Conservation (phyloP, 2,797 vertebrate species). For the Cetoscarus ocellatus region DNA sequence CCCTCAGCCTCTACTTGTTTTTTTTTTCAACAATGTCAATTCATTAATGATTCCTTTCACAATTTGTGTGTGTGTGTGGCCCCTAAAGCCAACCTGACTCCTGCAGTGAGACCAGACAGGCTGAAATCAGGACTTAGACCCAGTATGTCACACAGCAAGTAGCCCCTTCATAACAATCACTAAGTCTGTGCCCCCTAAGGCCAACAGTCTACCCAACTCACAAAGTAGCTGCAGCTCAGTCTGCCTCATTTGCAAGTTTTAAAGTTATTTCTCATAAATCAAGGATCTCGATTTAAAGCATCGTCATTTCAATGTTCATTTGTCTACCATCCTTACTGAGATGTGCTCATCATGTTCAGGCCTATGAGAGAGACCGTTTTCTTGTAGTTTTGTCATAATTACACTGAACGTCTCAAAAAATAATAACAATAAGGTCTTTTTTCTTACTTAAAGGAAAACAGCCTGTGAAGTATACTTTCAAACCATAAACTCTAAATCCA, state of each 20-base stretch:
- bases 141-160: constrained; percentile 74
- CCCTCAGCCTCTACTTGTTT: constrained; percentile 59
- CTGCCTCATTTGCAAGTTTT: constrained; percentile 24
- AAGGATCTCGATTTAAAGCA: constrained; percentile 1
- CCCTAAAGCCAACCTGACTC: constrained; percentile 81
- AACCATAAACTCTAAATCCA: no score
- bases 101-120: constrained; percentile 75
- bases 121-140: constrained; percentile 75
- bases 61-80: constrained; percentile 91
- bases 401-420: no score
- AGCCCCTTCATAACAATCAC: constrained; percentile 69
- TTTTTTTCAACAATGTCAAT: constrained; percentile 78
- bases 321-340: no score
- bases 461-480: no score
- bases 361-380: no score
- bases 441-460: no score
- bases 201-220: constrained; percentile 48
- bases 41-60: constrained; percentile 82
- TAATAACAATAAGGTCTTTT: no score
- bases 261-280: constrained; percentile 9
- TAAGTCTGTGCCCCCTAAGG: constrained; percentile 56
- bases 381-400: no score
- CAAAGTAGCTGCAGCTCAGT: constrained; percentile 43
- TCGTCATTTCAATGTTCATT: background rate
- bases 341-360: no score